phyloP scores from a whole-genome alignment of 2,113 vertebrate genomes.

The Plecturocebus donacophilus region DNA sequence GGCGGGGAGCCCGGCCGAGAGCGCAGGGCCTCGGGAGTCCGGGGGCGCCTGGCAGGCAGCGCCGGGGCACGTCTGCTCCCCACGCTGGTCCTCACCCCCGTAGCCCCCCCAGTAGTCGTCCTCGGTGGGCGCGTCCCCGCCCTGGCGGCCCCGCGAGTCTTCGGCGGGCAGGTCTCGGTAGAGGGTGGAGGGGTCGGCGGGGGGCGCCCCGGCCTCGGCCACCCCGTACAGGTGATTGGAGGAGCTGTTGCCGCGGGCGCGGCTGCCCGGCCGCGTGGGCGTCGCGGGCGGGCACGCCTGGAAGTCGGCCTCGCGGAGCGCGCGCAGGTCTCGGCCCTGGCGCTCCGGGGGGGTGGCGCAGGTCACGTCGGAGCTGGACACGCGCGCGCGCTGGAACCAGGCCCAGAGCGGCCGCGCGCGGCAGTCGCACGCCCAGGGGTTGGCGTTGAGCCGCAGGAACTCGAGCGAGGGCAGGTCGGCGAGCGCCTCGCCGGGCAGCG shows the following conservation, averaged over 20 bases:
- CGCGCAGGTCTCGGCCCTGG: conserved; percentile 92
- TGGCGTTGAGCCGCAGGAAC: conserved; percentile 96
- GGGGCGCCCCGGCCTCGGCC: conserved; percentile 84
- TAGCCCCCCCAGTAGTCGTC: conserved; percentile 91
- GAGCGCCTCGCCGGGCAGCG: conserved; percentile 93
- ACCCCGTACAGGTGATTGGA: conserved; percentile 83
- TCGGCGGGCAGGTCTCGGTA: conserved; percentile 87
- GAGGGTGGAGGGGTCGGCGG: conserved; percentile 88
- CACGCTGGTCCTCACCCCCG: conserved; percentile 88
- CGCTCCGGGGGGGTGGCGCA: conserved; percentile 90
- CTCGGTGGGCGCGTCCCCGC: conserved; percentile 85
- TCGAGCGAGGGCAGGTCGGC: conserved; percentile 91
- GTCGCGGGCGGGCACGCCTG: conserved; percentile 89
- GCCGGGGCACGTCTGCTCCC: conserved; percentile 77
- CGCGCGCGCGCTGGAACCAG: conserved; percentile 92
- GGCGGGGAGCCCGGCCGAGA: conserved; percentile 46
- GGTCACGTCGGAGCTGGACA: conserved; percentile 93
- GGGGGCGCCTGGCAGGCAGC: conserved; percentile 76
- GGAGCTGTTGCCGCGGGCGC: conserved; percentile 76
- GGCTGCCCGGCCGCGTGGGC: conserved; percentile 85
- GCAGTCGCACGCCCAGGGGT: conserved; percentile 98
- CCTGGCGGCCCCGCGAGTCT: conserved; percentile 87
- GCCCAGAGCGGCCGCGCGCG: conserved; percentile 94
- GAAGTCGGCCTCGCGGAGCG: conserved; percentile 91
- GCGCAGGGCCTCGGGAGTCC: conserved; percentile 74